Base-by-base conservation (phyloP, 2,888 invertebrate species). In the Hemistola chrysoprasaria region DNA sequence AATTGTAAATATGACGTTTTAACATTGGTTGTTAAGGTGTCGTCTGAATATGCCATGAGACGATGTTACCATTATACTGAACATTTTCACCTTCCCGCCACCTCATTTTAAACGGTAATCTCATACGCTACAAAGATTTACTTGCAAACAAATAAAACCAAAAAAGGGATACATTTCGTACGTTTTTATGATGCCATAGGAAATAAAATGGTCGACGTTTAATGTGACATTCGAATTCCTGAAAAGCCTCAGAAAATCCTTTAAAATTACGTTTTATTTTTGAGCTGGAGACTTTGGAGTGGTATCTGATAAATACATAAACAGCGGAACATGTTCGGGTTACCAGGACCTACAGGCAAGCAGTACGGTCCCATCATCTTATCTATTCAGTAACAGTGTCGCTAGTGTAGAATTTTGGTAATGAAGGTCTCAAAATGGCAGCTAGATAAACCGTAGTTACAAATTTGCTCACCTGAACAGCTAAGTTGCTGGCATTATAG, bases 91-190 rank as follows among this genome's bases (percentile, higher is more conserved):
- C 16, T 16, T 16, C 16, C 16, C 16, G 16, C 16, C 16, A 16
- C 33, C 30, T 44, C 43, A 44, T 39, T 44, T 44, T 26, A 30
- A 44, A 44, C 38, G 38, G 38, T 44, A 44, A 44, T 44, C 38
- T 34, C 34, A 29, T 34, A 34, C 43, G 28, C 38, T 38, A 39
- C 43, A 39, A 38, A 44, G 38, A 44, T 44, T 44, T 44, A 44
- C 43, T 44, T 44, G 43, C 38, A 44, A 44, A 44, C 43, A 44
- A 44, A 44, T 44, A 44, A 44, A 44, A 44, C 43, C 43, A 44
- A 44, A 44, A 39, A 39, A 44, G 43, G 43, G 43, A 44, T 44
- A 44, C 43, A 44, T 44, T 39, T 44, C 43, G 38, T 39, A 44
- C 38, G 43, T 39, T 44, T 44, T 44, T 44, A 44, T 44, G 43